Conservation (phyloP, 2,113 vertebrate genomes). For the Amblyornis subalaris region DNA sequence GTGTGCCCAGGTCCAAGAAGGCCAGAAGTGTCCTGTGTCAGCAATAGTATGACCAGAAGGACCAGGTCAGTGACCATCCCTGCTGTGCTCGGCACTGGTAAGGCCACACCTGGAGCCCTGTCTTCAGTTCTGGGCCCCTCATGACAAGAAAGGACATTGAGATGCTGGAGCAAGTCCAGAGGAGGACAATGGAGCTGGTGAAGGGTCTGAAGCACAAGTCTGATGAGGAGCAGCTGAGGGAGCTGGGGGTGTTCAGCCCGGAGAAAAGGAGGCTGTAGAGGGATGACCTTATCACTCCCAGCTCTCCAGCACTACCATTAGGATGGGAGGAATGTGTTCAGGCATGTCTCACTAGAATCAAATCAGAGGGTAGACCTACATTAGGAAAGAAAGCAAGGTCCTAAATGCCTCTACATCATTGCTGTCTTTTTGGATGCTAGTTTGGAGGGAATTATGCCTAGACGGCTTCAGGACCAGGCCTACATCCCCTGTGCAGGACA, state of each 20-base stretch:
- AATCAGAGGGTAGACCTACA: fast-evolving
- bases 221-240: neutral
- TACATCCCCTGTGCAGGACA: fast-evolving
- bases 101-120: neutral
- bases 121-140: neutral
- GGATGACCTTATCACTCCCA: neutral
- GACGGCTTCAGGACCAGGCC: neutral
- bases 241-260: neutral
- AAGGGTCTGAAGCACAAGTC: no score
- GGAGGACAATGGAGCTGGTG: neutral
- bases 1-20: neutral
- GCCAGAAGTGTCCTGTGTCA: neutral
- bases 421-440: neutral
- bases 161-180: neutral
- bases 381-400: neutral
- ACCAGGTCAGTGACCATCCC: neutral
- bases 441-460: fast-evolving
- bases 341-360: neutral
- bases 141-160: neutral
- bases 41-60: neutral
- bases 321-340: neutral
- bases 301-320: neutral
- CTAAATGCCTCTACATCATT: neutral
- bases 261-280: neutral
- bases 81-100: neutral